Percentiles rank a stretch among this genome's conserved stretches.
These are phyloP conservation scores for Oncorhynchus nerka DNA, from an alignment of 2,113 vertebrate species.

Conservation along the genomic window DNA sequence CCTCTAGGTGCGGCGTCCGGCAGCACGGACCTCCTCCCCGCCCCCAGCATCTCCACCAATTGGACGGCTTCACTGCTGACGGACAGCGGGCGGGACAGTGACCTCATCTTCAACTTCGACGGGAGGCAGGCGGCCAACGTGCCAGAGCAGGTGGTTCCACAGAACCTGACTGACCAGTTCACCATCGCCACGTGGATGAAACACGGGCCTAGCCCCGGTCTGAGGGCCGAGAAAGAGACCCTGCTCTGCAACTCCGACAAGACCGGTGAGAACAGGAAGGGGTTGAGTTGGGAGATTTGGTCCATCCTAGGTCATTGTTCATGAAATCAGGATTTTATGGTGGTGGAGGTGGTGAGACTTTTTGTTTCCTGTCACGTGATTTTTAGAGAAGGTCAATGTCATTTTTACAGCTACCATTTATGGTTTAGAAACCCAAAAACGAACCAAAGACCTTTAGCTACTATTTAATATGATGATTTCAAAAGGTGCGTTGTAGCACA, in stretches of 20 bases:
- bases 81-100: slow-evolving; percentile 83
- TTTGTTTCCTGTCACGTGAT: not conserved
- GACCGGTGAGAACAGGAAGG: slow-evolving; percentile 77
- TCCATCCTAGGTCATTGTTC: not conserved
- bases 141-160: slow-evolving; percentile 89
- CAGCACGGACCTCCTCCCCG: slow-evolving; percentile 91
- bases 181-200: slow-evolving; percentile 97
- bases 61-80: slow-evolving; percentile 90
- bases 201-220: slow-evolving; percentile 89
- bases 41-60: slow-evolving; percentile 82
- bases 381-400: too few relatives aligned
- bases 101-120: slow-evolving; percentile 93
- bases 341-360: not conserved
- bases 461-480: too few relatives aligned
- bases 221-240: slow-evolving; percentile 94
- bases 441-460: too few relatives aligned
- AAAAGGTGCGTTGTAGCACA: too few relatives aligned
- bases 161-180: slow-evolving; percentile 96
- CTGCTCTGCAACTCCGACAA: slow-evolving; percentile 98
- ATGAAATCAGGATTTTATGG: not conserved
- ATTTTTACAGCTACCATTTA: too few relatives aligned
- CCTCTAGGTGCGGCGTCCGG: slow-evolving; percentile 89
- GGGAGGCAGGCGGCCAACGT: slow-evolving; percentile 94
- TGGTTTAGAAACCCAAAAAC: too few relatives aligned
- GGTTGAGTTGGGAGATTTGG: too few relatives aligned